Evolutionary conservation across 2,113 vertebrate genomes (phyloP).

Genomic region (Aplodontia rufa): DNA sequence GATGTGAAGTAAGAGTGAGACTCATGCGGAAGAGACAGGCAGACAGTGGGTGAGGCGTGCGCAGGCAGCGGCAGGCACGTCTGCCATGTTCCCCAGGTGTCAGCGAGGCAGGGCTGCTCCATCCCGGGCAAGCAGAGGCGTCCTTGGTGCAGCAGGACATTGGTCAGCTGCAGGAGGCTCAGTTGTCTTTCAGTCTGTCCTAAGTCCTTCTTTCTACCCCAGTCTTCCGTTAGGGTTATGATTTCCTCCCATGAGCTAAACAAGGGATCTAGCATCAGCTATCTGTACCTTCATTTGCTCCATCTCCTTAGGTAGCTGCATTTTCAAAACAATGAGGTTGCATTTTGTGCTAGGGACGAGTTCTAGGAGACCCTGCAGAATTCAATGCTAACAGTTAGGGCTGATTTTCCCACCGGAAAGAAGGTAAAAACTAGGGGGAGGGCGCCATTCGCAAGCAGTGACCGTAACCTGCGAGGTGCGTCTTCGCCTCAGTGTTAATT

Average conservation of each 20-base stretch:
- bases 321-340: conserved; percentile 56
- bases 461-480: conserved; percentile 40
- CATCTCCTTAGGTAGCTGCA: conserved; percentile 17
- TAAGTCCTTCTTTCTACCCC: not conserved
- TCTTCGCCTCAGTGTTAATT: conserved; percentile 66
- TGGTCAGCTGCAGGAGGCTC: not conserved
- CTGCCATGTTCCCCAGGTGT: not conserved
- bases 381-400: conserved; percentile 59
- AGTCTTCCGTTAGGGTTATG: not conserved
- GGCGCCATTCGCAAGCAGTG: conserved; percentile 14
- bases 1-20: not conserved
- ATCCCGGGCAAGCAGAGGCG: not conserved
- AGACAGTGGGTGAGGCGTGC: too few species aligned
- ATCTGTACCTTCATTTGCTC: conserved; percentile 1
- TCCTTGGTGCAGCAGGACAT: accelerated
- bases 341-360: conserved; percentile 36
- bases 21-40: not conserved
- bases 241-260: not conserved
- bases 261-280: not conserved
- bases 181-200: not conserved
- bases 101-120: too few species aligned
- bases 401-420: conserved; percentile 60
- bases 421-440: not conserved
- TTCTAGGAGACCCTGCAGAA: conserved; percentile 59
- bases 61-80: not conserved